Percentiles rank a stretch among this genome's conserved stretches.
phyloP scores from a whole-genome alignment of 2,113 vertebrate genomes.

The Tapirus terrestris region DNA sequence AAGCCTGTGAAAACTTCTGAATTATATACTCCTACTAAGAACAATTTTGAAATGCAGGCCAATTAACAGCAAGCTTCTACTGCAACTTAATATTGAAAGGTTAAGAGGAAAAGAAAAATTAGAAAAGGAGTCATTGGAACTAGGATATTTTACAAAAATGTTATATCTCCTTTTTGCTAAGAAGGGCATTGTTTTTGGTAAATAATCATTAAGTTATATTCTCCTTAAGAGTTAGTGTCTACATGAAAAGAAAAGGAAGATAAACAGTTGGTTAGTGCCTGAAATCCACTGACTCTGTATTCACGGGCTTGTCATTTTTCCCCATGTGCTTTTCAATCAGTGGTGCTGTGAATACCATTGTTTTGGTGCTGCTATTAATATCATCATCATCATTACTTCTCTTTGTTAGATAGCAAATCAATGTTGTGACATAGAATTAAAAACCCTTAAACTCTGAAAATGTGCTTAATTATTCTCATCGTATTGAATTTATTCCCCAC shows the following conservation, averaged over 20 bases:
- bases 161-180: neutral
- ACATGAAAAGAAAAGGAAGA: neutral
- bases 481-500: neutral
- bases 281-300: neutral
- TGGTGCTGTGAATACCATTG: rapidly evolving
- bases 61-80: neutral
- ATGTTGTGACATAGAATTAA: neutral
- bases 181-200: neutral
- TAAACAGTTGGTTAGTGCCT: neutral
- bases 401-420: conserved; percentile 26
- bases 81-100: neutral
- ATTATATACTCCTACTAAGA: neutral
- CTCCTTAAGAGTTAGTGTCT: neutral
- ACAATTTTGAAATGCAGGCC: neutral
- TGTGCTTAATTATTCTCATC: neutral
- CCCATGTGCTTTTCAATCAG: neutral
- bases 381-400: neutral
- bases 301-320: neutral
- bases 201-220: neutral
- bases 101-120: neutral
- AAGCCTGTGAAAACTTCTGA: neutral
- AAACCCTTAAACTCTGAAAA: neutral
- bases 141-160: neutral
- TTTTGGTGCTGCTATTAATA: neutral
- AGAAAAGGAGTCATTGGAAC: neutral